These are phyloP conservation scores for Escarpia spicata DNA, from an alignment of 2,888 invertebrate genomes.

Conservation along the genomic window DNA sequence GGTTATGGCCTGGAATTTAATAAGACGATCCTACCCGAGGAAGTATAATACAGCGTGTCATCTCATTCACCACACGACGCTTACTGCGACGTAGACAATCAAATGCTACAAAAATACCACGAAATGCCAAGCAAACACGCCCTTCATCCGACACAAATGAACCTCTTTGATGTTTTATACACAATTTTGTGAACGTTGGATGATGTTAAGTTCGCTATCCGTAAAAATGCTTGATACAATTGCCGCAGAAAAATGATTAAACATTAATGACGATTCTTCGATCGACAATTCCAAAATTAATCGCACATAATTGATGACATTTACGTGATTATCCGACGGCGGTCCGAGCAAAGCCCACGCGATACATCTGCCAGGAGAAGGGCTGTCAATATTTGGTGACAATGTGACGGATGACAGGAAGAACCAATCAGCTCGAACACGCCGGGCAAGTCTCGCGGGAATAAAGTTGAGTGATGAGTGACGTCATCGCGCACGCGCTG, in stretches of 20 bases:
- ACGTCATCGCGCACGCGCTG: neutral
- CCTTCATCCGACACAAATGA: neutral
- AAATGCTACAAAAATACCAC: neutral
- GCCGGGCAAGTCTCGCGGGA: neutral
- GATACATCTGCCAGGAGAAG: neutral
- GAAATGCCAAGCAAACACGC: neutral
- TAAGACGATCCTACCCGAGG: neutral
- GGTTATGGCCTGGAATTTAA: neutral
- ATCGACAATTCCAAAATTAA: conserved; percentile 16
- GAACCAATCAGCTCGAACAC: neutral
- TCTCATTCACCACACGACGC: neutral
- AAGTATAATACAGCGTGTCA: neutral
- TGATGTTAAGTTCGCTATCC: conserved; percentile 4
- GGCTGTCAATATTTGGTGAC: neutral
- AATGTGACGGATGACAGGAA: conserved; percentile 6
- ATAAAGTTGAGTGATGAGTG: conserved; percentile 1
- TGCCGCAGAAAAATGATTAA: neutral
- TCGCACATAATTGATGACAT: conserved; percentile 16
- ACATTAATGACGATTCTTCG: conserved; percentile 6
- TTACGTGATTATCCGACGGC: neutral
- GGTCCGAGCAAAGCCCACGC: neutral
- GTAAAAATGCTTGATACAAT: neutral
- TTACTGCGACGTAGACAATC: neutral
- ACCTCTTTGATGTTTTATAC: neutral
- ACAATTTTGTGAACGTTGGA: neutral